These are phyloP conservation scores for Psephotus haematonotus DNA, from an alignment of 2,113 vertebrate species.

Conservation along the genomic window DNA sequence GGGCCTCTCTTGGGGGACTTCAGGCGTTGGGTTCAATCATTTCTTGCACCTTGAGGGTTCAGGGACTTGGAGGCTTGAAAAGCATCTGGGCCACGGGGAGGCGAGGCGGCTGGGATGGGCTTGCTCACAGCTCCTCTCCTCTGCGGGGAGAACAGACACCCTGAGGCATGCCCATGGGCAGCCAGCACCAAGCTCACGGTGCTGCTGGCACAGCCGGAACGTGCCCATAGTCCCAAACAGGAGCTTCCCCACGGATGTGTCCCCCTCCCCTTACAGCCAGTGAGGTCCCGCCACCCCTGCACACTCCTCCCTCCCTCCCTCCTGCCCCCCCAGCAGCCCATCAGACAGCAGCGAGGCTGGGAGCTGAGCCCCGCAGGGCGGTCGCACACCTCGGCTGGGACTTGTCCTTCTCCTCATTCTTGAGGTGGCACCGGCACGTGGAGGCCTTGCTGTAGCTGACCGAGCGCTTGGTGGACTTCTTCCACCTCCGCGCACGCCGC, in stretches of 20 bases:
- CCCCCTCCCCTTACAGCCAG: neutral
- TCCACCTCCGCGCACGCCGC: slow-evolving; percentile 51
- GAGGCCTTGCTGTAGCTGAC: slow-evolving; percentile 72
- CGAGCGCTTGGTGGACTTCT: slow-evolving; percentile 4
- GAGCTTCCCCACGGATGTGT: neutral
- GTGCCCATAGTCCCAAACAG: neutral
- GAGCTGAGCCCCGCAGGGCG: slow-evolving; percentile 12
- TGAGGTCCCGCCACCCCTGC: neutral
- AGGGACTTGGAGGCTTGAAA: neutral
- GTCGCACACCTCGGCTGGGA: neutral
- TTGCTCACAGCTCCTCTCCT: slow-evolving; percentile 47
- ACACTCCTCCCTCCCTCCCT: neutral
- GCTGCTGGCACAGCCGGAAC: neutral
- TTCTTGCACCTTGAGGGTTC: neutral
- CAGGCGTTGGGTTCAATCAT: neutral
- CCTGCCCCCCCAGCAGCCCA: neutral
- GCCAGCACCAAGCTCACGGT: neutral
- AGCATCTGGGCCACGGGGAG: neutral
- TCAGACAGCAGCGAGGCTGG: slow-evolving; percentile 63
- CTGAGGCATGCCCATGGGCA: neutral
- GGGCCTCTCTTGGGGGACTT: neutral
- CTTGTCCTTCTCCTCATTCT: slow-evolving; percentile 59
- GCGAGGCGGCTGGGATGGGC: rapidly evolving
- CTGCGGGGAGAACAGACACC: slow-evolving; percentile 52
- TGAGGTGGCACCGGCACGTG: slow-evolving; percentile 74